Conservation (phyloP, 2,888 invertebrate genomes). For the Calameuta idolon region DNA sequence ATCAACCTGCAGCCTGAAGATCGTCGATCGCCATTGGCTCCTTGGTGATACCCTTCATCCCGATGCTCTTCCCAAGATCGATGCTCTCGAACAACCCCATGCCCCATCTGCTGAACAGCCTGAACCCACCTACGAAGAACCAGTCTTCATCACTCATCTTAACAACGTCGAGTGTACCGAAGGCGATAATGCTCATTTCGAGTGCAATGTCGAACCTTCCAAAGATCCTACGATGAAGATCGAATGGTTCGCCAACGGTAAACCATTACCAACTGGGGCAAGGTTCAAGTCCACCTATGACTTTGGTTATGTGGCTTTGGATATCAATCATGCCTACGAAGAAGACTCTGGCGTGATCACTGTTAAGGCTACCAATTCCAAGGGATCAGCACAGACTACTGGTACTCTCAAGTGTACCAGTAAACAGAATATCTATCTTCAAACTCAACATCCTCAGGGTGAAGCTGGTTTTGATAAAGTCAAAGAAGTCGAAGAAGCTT, state of each 20-base stretch:
- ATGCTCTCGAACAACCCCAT: conserved; percentile 85
- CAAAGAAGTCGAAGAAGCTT: conserved; percentile 87
- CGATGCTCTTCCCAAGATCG: conserved; percentile 87
- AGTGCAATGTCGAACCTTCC: conserved; percentile 92
- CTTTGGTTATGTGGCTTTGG: conserved; percentile 95
- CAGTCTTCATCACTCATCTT: conserved; percentile 90
- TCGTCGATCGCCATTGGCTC: conserved; percentile 90
- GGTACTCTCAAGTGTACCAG: conserved; percentile 88
- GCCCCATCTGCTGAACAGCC: conserved; percentile 76
- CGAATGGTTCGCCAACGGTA: conserved; percentile 96
- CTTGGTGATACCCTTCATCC: conserved; percentile 90
- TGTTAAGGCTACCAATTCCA: conserved; percentile 89
- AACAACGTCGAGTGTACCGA: conserved; percentile 91
- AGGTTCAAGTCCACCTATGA: conserved; percentile 94
- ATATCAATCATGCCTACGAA: conserved; percentile 87
- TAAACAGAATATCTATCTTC: conserved; percentile 82
- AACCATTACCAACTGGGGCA: conserved; percentile 87
- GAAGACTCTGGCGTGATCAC: conserved; percentile 95
- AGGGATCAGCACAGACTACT: conserved; percentile 90
- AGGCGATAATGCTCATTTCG: conserved; percentile 89
- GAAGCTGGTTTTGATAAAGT: conserved; percentile 90
- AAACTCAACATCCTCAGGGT: conserved; percentile 96
- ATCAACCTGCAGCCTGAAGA: conserved; percentile 89
- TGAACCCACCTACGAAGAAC: conserved; percentile 85
- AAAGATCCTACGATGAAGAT: conserved; percentile 91